Percentiles rank a stretch among this genome's conserved stretches.
Conservation (phyloP, 2,797 vertebrate species). For the Chaetodon trifasciatus region DNA sequence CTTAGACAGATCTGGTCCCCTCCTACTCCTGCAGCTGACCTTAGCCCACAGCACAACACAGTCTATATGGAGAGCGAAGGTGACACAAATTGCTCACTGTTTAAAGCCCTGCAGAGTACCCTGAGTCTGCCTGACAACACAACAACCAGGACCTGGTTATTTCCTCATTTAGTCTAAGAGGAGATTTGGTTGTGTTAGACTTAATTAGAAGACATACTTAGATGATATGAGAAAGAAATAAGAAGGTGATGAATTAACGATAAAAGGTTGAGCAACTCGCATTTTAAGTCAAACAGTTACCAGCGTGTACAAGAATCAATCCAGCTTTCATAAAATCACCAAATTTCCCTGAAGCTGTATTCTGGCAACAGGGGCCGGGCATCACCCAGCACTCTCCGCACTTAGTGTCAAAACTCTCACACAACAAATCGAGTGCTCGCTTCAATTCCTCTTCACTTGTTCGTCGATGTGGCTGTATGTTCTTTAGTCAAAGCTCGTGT, state of each 20-base stretch:
- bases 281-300: background rate
- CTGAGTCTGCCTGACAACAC: background rate
- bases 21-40: conserved; percentile 44
- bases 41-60: conserved; percentile 30
- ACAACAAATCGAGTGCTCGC: background rate
- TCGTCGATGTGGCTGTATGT: background rate
- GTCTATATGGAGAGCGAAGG: conserved; percentile 22
- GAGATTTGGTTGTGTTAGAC: background rate
- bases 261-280: background rate
- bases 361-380: background rate
- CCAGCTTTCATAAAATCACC: too few species aligned
- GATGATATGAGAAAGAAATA: too few species aligned
- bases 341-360: too few species aligned
- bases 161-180: background rate
- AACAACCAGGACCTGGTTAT: background rate
- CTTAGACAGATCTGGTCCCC: conserved; percentile 33
- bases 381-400: background rate
- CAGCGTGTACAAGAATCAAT: too few species aligned
- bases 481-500: background rate
- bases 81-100: conserved; percentile 32
- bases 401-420: background rate
- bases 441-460: background rate
- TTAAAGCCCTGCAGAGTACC: conserved; percentile 20
- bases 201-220: background rate
- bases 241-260: too few species aligned